Percentiles rank a stretch among this genome's conserved stretches.
phyloP scores from a whole-genome alignment of 2,888 invertebrate species.

The Drosophila paramelanica region DNA sequence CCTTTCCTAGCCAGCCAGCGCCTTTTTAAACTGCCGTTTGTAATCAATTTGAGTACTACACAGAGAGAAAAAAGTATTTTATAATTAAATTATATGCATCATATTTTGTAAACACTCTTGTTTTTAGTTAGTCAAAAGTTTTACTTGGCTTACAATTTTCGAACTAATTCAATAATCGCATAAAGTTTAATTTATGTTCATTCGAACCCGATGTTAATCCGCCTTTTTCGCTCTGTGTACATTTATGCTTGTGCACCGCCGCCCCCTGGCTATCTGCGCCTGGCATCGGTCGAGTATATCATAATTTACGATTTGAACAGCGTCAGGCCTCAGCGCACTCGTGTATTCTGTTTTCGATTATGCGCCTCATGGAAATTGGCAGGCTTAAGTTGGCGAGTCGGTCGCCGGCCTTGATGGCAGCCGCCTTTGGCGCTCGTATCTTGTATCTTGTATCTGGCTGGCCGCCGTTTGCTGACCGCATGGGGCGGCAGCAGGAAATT shows the following conservation, averaged over 20 bases:
- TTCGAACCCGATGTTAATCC: too few relatives aligned
- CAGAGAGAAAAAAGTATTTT: too few relatives aligned
- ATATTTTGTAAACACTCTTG: too few relatives aligned
- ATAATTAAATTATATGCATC: too few relatives aligned
- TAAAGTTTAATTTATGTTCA: too few relatives aligned
- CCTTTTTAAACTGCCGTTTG: conserved; percentile 35
- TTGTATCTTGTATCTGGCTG: conserved; percentile 60
- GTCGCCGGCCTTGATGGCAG: conserved; percentile 64
- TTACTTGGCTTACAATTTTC: too few relatives aligned
- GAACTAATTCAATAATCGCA: too few relatives aligned
- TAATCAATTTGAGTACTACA: conserved; percentile 66
- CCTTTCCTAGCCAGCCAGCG: conserved; percentile 42
- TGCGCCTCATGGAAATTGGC: conserved; percentile 70
- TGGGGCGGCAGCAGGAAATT: conserved; percentile 73
- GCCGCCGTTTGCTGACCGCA: conserved; percentile 65
- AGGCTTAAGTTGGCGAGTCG: conserved; percentile 55
- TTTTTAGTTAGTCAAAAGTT: too few relatives aligned
- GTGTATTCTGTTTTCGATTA: conserved; percentile 77
- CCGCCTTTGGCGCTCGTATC: conserved; percentile 67
- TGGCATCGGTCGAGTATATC: conserved; percentile 52
- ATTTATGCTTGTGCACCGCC: conserved; percentile 49
- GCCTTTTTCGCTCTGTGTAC: conserved; percentile 13
- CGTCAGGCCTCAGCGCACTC: conserved; percentile 59
- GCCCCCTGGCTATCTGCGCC: conserved; percentile 14
- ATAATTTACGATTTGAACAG: conserved; percentile 69